Conservation (phyloP, 1,140 invertebrate species). For the Euschistus heros region DNA sequence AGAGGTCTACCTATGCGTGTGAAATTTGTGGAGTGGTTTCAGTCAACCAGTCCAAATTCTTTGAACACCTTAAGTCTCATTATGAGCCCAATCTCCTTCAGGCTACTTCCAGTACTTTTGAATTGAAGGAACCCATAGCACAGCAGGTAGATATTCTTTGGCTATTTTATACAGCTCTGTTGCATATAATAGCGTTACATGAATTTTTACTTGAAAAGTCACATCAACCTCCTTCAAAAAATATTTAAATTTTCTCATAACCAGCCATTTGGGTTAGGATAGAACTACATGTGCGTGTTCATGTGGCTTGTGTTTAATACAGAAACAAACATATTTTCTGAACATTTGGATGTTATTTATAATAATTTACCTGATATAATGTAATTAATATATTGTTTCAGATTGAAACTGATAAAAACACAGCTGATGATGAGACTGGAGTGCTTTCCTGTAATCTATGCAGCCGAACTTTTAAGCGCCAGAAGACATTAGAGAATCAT, state of each 20-base stretch:
- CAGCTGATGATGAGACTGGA: constrained; percentile 3
- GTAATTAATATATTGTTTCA: neutral
- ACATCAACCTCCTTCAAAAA: too few species aligned
- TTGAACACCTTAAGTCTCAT: constrained; percentile 66
- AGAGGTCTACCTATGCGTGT: constrained; percentile 42
- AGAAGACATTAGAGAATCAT: constrained; percentile 53
- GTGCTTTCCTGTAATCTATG: constrained; percentile 40
- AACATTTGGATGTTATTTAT: too few species aligned
- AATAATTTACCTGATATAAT: too few species aligned
- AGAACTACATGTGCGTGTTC: too few species aligned
- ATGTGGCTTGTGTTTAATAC: too few species aligned
- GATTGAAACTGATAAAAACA: neutral
- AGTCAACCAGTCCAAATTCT: constrained; percentile 61
- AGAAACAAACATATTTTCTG: too few species aligned
- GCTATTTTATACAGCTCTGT: too few species aligned
- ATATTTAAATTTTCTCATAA: too few species aligned
- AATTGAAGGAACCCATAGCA: neutral
- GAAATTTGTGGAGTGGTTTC: constrained; percentile 53
- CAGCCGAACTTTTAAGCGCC: constrained; percentile 49
- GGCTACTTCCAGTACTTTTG: neutral
- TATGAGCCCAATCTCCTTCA: constrained; percentile 48
- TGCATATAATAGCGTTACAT: too few species aligned
- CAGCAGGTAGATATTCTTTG: neutral
- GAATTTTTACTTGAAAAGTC: too few species aligned
- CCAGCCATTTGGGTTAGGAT: too few species aligned